These are phyloP conservation scores for Chaenocephalus aceratus DNA, from an alignment of 2,113 vertebrate genomes.

Conservation along the genomic window DNA sequence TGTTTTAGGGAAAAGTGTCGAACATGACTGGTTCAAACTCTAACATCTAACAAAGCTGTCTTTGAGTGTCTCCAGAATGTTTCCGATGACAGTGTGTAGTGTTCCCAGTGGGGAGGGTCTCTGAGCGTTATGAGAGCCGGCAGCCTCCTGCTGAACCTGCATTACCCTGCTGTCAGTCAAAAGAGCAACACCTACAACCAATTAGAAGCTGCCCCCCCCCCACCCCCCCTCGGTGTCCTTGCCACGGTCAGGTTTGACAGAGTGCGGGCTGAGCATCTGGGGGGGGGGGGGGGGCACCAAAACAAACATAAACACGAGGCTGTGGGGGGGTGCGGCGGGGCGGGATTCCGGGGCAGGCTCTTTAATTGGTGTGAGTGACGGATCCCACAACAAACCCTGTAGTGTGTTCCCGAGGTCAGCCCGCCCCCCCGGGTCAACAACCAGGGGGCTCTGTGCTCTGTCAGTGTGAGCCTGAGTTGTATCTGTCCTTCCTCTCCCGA, in stretches of 20 bases:
- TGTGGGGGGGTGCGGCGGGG: conserved; percentile 55
- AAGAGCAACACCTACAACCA: conserved; percentile 79
- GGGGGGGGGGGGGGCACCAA: conserved; percentile 66
- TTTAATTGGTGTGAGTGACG: conserved; percentile 80
- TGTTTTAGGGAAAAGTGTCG: neutral
- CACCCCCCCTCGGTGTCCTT: conserved; percentile 19
- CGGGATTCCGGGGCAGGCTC: conserved; percentile 62
- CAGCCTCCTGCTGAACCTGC: conserved; percentile 63
- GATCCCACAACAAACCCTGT: conserved; percentile 75
- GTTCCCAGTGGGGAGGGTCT: neutral
- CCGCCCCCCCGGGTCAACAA: conserved; percentile 62
- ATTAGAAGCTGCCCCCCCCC: conserved; percentile 69
- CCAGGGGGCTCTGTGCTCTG: conserved; percentile 59
- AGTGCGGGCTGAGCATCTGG: conserved; percentile 25
- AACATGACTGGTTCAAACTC: neutral
- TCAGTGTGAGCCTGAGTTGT: conserved; percentile 74
- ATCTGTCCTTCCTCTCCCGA: conserved; percentile 32
- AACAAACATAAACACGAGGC: conserved; percentile 80
- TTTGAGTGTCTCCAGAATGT: conserved; percentile 2
- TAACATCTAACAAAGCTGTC: neutral
- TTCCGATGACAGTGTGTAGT: neutral
- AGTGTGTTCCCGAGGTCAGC: conserved; percentile 73
- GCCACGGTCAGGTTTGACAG: conserved; percentile 36
- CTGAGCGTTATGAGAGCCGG: conserved; percentile 57
- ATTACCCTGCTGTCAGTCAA: conserved; percentile 73